Conservation (phyloP, 92 coral and sea anemone species). For the Parazoanthus darwini region DNA sequence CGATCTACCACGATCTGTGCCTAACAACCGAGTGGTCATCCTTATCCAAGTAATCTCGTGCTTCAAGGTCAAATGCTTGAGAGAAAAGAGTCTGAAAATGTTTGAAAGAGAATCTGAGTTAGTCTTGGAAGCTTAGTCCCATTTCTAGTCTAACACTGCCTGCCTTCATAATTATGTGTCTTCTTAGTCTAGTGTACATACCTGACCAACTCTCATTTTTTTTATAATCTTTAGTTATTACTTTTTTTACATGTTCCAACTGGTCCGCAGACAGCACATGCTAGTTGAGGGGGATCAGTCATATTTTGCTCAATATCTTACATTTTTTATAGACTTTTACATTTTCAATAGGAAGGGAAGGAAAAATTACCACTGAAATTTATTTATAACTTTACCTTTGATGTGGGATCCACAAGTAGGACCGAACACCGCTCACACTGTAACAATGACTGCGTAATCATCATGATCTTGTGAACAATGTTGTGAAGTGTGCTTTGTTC, state of each 20-base stretch:
- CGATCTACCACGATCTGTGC: conserved; percentile 93
- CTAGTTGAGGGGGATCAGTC: no score
- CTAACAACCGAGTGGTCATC: conserved; percentile 90
- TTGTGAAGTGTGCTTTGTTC: conserved; percentile 95
- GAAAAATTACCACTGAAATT: not conserved
- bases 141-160: no score
- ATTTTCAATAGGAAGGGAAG: no score
- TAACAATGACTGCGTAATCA: conserved; percentile 96
- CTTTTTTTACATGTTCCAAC: no score
- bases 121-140: not conserved
- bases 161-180: no score
- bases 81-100: conserved; percentile 79
- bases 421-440: conserved; percentile 99
- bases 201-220: no score
- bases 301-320: no score
- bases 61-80: conserved; percentile 97
- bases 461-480: conserved; percentile 99
- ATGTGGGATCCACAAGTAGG: conserved; percentile 88
- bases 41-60: conserved; percentile 83
- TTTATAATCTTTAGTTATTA: no score
- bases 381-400: conserved; percentile 70
- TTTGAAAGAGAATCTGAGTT: not conserved
- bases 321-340: no score
- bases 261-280: no score
- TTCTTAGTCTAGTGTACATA: no score